Conservation (phyloP, 2,888 invertebrate genomes). For the Sphaerolaimus hirsutus region DNA sequence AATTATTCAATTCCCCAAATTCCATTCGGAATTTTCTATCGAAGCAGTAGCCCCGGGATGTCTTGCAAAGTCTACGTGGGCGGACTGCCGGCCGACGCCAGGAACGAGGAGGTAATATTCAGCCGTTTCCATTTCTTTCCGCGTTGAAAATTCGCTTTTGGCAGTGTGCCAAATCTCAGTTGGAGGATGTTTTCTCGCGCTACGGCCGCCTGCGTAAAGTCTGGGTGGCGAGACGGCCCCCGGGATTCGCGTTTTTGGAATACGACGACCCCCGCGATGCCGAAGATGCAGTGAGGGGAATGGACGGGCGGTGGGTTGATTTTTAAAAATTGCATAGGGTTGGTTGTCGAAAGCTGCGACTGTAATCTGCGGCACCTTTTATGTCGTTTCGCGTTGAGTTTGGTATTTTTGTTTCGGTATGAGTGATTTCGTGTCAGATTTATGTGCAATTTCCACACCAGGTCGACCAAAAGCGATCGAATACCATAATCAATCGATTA, state of each 20-base stretch:
- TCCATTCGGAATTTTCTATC: no score
- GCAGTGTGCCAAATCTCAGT: conserved; percentile 26
- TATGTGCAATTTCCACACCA: no score
- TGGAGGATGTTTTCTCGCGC: conserved; percentile 55
- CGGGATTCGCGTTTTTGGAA: conserved; percentile 34
- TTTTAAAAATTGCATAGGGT: no score
- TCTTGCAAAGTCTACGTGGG: conserved; percentile 79
- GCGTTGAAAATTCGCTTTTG: background rate
- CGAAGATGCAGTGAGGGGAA: conserved; percentile 24
- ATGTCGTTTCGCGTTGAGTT: no score
- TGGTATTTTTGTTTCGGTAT: no score
- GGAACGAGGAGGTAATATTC: conserved; percentile 25
- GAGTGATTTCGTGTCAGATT: no score
- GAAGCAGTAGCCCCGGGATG: conserved; percentile 40
- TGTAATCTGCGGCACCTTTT: no score
- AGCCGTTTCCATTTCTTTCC: background rate
- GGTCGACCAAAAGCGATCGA: no score
- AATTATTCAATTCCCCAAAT: no score
- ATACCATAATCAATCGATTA: no score
- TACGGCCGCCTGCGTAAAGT: conserved; percentile 64
- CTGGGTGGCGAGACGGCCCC: conserved; percentile 73
- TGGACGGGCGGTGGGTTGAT: conserved; percentile 36
- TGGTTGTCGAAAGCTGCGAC: no score
- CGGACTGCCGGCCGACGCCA: conserved; percentile 64
- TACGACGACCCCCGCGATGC: conserved; percentile 46